Base-by-base conservation (phyloP, 2,113 vertebrate species). In the Vidua macroura region DNA sequence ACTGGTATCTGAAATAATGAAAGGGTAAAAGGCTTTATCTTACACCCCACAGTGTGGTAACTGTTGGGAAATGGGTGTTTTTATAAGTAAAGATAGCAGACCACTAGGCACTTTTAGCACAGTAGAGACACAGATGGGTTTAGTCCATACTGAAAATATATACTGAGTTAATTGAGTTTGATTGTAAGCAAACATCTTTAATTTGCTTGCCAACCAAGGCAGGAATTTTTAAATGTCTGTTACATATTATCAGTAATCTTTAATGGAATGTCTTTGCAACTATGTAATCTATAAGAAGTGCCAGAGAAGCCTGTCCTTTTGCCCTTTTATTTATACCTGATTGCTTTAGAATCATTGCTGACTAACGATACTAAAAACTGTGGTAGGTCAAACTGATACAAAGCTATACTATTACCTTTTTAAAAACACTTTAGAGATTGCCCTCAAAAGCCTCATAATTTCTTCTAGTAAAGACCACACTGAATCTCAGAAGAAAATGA, bases 181-280 rank as follows among this genome's bases (percentile, higher is more conserved):
- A 53, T 86, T 89, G 30, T 87, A 86, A 93, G 84, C 31, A 95
- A 95, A 93, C 44, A 82, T 82, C n/a, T 87, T 77, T 81, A 74
- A 93, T 95, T 95, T 88, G 85, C 48, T 53, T 66, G 68, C 48
- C 93, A 95, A 88, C 58, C 72, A 81, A 95, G 94, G 55, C 28
- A 87, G 60, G 85, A 91, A 77, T 95, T 94, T 92, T 87, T 89
- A 86, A 91, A 69, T 90, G 64, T 88, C 84, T 92, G 64, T 74
- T 87, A 73, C 59, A 51, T 63, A 92, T 72, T 92, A 93, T 80
- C 87, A 73, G 69, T 41, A 93, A 92, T 82, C 69, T 90, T 91
- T 78, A 90, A 79, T 5, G 7, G 90, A 97, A 96, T 94, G 56
- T 93, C 78, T 94, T 97, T 94, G 92, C 76, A 78, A 43, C 74